These are phyloP conservation scores for Oophaga pumilio DNA, from an alignment of 2,113 vertebrate genomes.

Conservation along the genomic window DNA sequence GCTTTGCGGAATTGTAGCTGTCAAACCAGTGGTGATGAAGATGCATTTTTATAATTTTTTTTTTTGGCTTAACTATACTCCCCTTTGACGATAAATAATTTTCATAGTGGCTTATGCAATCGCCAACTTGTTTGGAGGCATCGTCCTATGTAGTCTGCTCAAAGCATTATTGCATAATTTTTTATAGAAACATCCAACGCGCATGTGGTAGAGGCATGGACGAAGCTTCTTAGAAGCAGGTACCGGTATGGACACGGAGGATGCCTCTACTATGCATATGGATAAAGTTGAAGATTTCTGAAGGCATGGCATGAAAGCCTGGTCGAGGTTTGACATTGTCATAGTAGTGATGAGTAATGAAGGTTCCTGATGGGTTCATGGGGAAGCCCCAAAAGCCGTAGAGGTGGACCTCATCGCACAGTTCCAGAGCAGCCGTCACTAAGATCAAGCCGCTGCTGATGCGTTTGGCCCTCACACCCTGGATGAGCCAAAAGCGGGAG, in stretches of 20 bases:
- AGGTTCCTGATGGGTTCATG: conserved; percentile 93
- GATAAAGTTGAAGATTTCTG: conserved; percentile 95
- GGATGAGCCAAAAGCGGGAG: conserved; percentile 92
- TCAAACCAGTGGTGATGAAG: conserved; percentile 33
- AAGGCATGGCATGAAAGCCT: conserved; percentile 96
- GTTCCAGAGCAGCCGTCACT: conserved; percentile 90
- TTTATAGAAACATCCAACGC: conserved; percentile 50
- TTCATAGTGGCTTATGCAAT: conserved; percentile 57
- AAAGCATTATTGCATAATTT: conserved; percentile 74
- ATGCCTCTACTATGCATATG: conserved; percentile 96
- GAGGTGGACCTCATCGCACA: conserved; percentile 95
- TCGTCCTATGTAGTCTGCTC: conserved; percentile 63
- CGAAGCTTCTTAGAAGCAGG: conserved; percentile 73
- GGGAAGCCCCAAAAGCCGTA: conserved; percentile 98
- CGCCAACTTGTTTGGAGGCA: conserved; percentile 60
- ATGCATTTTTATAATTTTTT: not conserved
- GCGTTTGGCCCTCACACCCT: conserved; percentile 90
- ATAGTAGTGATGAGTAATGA: conserved; percentile 96
- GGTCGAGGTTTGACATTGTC: conserved; percentile 98
- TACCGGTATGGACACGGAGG: conserved; percentile 86
- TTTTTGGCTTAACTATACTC: conserved; percentile 37
- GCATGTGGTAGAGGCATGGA: conserved; percentile 12
- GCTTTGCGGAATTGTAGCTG: conserved; percentile 63
- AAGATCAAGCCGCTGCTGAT: conserved; percentile 95
- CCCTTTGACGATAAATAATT: conserved; percentile 17